Conservation (phyloP, 2,113 vertebrate genomes). For the Procavia capensis region DNA sequence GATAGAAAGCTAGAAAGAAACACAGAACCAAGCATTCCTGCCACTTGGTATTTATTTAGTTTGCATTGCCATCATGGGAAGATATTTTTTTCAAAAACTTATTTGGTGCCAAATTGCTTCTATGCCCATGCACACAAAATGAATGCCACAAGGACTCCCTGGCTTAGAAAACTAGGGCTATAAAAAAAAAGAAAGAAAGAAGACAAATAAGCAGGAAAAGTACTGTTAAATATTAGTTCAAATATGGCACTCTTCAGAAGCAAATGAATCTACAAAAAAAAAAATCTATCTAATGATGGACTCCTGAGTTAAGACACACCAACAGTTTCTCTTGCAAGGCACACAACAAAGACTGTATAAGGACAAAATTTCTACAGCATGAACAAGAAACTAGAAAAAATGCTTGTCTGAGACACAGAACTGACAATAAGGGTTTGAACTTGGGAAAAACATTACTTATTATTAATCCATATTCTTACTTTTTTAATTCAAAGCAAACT, state of each 20-base stretch:
- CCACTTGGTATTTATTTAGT: not conserved
- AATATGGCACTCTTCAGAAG: not conserved
- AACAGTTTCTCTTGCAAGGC: not conserved
- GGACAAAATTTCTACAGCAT: not conserved
- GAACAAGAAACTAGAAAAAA: not conserved
- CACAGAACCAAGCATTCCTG: not conserved
- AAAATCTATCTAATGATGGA: rapidly evolving
- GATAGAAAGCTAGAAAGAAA: not conserved
- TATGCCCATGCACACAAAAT: not conserved
- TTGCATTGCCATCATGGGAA: rapidly evolving
- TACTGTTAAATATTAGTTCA: not conserved
- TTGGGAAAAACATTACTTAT: not conserved
- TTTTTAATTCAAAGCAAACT: constrained; percentile 35
- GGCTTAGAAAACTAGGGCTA: not conserved
- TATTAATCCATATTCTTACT: not conserved
- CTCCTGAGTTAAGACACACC: rapidly evolving
- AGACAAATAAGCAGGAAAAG: not conserved
- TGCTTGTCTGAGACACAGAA: not conserved
- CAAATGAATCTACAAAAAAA: not conserved
- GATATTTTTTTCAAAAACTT: not conserved
- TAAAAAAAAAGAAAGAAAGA: not conserved
- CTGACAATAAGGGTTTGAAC: not conserved
- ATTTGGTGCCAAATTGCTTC: not conserved
- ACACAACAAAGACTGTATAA: rapidly evolving
- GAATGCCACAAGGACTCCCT: not conserved